These are phyloP conservation scores for Drosophila fuyamai DNA, from an alignment of 1,140 invertebrate species.

Conservation along the genomic window DNA sequence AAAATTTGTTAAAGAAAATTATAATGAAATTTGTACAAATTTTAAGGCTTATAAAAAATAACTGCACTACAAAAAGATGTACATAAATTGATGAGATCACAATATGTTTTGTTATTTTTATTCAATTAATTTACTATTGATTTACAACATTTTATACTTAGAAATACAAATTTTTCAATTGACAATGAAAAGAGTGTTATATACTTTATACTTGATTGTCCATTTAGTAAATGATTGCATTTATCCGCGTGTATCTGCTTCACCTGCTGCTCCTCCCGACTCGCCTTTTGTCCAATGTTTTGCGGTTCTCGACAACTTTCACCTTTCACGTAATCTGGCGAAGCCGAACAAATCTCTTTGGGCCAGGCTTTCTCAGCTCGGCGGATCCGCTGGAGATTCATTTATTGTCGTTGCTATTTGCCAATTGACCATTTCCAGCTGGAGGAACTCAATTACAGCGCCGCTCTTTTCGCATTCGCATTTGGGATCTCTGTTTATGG, in stretches of 20 bases:
- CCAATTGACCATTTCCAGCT: conserved; percentile 57
- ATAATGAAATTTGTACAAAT: too few species aligned
- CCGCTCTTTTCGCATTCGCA: conserved; percentile 29
- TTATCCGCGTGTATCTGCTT: conserved; percentile 3
- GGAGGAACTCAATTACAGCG: conserved; percentile 54
- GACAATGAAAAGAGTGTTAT: not conserved
- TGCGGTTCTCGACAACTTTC: conserved; percentile 82
- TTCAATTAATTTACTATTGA: not conserved
- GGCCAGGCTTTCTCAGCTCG: conserved; percentile 31
- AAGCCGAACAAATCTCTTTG: conserved; percentile 43
- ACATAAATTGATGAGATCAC: too few species aligned
- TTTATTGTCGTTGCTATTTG: conserved; percentile 72
- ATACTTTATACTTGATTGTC: not conserved
- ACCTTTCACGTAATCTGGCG: conserved; percentile 79
- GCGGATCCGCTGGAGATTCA: conserved; percentile 54
- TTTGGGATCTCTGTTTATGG: conserved; percentile 67
- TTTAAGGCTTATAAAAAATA: too few species aligned
- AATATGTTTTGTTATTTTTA: not conserved
- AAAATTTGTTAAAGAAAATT: too few species aligned
- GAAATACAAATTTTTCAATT: too few species aligned
- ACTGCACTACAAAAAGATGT: too few species aligned
- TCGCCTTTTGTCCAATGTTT: conserved; percentile 42
- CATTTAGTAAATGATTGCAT: not conserved
- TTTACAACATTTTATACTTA: too few species aligned
- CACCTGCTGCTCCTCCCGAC: conserved; percentile 4